Evolutionary conservation across 1,140 invertebrate species (phyloP).

Genomic region (Formica exsecta): DNA sequence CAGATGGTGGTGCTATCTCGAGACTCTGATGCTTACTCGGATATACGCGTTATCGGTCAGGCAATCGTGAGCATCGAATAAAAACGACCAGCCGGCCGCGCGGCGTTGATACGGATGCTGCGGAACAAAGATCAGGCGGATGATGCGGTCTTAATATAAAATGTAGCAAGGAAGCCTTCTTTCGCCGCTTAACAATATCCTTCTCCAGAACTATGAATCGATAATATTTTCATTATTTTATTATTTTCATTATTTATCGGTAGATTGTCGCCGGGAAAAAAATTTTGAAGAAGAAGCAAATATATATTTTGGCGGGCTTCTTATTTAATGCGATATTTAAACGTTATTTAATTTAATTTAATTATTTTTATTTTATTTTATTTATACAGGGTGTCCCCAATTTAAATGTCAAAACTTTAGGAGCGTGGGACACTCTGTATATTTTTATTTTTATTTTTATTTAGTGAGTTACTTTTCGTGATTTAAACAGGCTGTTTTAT

Average conservation of each 20-base stretch:
- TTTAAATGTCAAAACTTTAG: no score
- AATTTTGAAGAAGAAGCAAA: background rate
- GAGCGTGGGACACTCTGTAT: no score
- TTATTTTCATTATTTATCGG: slow-evolving; percentile 52
- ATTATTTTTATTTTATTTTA: background rate
- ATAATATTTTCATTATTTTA: slow-evolving; percentile 55
- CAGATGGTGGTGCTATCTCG: slow-evolving; percentile 73
- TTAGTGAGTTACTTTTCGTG: background rate
- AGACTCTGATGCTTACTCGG: slow-evolving; percentile 67
- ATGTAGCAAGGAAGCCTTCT: slow-evolving; percentile 56
- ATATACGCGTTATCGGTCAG: slow-evolving; percentile 71
- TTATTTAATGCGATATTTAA: background rate
- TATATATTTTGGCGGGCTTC: background rate
- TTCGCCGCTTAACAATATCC: slow-evolving; percentile 9
- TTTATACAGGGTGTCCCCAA: no score
- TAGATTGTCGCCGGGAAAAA: background rate
- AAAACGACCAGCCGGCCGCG: slow-evolving; percentile 54
- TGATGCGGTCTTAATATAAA: slow-evolving; percentile 70
- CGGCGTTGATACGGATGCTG: slow-evolving; percentile 62
- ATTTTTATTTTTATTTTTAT: background rate
- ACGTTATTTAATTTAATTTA: background rate
- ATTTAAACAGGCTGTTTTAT: background rate
- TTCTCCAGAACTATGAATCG: slow-evolving; percentile 28
- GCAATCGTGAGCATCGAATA: slow-evolving; percentile 72
- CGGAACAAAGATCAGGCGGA: slow-evolving; percentile 65